phyloP scores from a whole-genome alignment of 1,140 invertebrate species.

The Zaprionus tsacasi region DNA sequence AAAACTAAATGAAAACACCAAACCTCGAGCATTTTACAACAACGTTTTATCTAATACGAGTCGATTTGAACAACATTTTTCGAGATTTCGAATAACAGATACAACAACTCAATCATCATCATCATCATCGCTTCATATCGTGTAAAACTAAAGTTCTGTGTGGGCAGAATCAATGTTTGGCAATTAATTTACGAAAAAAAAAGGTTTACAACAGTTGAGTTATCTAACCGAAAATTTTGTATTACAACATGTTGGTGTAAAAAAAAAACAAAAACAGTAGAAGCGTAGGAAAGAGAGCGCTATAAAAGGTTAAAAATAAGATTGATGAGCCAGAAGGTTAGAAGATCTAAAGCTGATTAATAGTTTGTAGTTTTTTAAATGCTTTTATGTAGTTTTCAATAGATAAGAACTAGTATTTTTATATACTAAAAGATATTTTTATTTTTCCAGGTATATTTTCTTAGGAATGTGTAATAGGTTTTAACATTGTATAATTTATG shows the following conservation, averaged over 20 bases:
- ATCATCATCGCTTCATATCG: neutral
- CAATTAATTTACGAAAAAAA: neutral
- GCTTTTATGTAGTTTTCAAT: too few relatives aligned
- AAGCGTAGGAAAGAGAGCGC: neutral
- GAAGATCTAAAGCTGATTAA: neutral
- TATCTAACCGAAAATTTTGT: neutral
- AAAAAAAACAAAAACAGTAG: neutral
- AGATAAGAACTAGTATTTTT: neutral
- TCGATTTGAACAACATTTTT: neutral
- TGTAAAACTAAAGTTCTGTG: neutral
- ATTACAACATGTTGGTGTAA: conserved; percentile 1
- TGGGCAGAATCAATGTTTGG: conserved; percentile 1
- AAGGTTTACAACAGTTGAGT: neutral
- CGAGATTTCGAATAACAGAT: conserved; percentile 1
- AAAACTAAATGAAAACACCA: neutral
- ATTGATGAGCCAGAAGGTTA: neutral
- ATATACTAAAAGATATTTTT: too few relatives aligned
- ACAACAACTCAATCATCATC: conserved; percentile 4
- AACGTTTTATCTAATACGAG: neutral
- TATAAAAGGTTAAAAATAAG: neutral
- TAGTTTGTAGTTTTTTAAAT: neutral
- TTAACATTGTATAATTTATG: neutral
- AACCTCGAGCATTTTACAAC: neutral
- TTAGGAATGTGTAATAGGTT: neutral
- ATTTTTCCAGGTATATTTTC: too few relatives aligned